A percentile compares a stretch with the other conserved stretches of the same genome.
These are phyloP conservation scores for Sclerurus mexicanus DNA, from an alignment of 2,113 vertebrate species.

Conservation along the genomic window DNA sequence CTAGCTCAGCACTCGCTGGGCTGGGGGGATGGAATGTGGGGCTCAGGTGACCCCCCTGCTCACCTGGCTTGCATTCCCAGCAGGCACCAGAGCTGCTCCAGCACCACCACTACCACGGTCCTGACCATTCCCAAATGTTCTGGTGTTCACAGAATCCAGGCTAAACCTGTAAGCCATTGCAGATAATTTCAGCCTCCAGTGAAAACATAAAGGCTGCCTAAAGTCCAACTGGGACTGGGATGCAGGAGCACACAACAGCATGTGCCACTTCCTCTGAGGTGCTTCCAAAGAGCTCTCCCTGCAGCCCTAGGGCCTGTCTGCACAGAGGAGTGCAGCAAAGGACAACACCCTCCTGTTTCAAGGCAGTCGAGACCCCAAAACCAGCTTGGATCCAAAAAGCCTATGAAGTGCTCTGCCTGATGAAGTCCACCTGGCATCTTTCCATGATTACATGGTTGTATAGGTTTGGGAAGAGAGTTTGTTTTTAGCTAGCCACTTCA, in stretches of 20 bases:
- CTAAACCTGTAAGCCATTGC: neutral
- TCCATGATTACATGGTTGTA: neutral
- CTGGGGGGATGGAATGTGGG: neutral
- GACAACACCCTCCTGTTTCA: neutral
- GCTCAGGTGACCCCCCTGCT: fast-evolving
- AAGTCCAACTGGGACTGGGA: neutral
- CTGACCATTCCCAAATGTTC: neutral
- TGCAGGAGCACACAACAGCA: fast-evolving
- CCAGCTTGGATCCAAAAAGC: neutral
- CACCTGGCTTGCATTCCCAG: fast-evolving
- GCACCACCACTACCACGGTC: neutral
- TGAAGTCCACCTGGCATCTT: fast-evolving
- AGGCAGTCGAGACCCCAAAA: neutral
- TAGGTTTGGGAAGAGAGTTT: neutral
- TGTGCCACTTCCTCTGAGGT: fast-evolving
- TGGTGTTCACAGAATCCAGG: neutral
- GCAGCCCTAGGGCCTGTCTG: neutral
- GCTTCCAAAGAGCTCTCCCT: neutral
- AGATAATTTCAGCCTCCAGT: neutral
- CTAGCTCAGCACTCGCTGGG: neutral
- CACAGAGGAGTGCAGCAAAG: neutral
- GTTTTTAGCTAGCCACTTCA: conserved; percentile 7
- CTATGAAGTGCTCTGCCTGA: neutral
- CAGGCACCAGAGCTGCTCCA: neutral
- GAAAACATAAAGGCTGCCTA: neutral